A percentile compares a stretch with the other conserved stretches of the same genome.
Conservation (phyloP, 2,888 invertebrate genomes). For the Sycophila texana region DNA sequence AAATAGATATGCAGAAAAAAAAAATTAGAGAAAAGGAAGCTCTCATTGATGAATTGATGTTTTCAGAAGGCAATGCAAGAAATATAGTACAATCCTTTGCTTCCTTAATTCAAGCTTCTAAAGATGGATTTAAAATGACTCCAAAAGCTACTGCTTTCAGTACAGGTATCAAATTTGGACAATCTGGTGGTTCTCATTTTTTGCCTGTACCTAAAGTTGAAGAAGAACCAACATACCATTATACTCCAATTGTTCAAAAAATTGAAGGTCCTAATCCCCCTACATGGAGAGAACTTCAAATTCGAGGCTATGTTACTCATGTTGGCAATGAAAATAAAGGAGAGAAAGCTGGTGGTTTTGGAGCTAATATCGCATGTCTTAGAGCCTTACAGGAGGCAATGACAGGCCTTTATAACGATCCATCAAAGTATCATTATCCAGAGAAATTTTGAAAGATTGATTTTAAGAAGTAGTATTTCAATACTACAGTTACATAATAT, state of each 20-base stretch:
- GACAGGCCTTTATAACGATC: slow-evolving; percentile 82
- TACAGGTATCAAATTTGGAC: slow-evolving; percentile 89
- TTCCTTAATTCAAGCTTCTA: slow-evolving; percentile 81
- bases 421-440: slow-evolving; percentile 64
- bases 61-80: slow-evolving; percentile 92
- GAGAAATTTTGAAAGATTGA: slow-evolving; percentile 21
- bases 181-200: slow-evolving; percentile 80
- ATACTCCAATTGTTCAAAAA: slow-evolving; percentile 77
- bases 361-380: slow-evolving; percentile 87
- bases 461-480: not conserved
- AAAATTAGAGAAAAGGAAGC: slow-evolving; percentile 93
- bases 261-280: slow-evolving; percentile 87
- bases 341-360: slow-evolving; percentile 93
- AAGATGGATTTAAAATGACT: slow-evolving; percentile 79
- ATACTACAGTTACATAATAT: too few species aligned
- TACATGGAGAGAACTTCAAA: slow-evolving; percentile 79
- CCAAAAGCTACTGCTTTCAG: slow-evolving; percentile 87
- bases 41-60: slow-evolving; percentile 96
- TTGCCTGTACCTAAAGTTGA: slow-evolving; percentile 84
- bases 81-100: slow-evolving; percentile 91
- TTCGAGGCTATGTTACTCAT: slow-evolving; percentile 84
- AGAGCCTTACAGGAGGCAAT: slow-evolving; percentile 93
- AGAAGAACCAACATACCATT: slow-evolving; percentile 86
- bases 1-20: slow-evolving; percentile 84
- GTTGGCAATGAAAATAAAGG: slow-evolving; percentile 83